Evolutionary conservation across 2,888 invertebrate species (phyloP).

Genomic region (Hirudinaria manillensis): DNA sequence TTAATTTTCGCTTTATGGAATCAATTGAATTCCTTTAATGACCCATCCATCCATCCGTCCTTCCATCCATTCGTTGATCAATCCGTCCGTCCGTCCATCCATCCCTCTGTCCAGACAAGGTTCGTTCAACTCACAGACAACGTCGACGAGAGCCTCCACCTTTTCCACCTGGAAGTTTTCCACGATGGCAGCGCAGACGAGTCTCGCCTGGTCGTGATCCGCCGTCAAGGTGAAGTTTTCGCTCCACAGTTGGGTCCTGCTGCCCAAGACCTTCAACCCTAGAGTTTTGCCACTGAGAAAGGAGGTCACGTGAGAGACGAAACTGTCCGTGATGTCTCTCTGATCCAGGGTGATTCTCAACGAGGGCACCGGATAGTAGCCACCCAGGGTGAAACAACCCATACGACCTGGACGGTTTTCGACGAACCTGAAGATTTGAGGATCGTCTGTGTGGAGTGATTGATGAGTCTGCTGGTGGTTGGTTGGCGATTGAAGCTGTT

Average conservation of each 20-base stretch:
- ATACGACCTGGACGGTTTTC: conserved; percentile 33
- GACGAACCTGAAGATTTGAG: conserved; percentile 26
- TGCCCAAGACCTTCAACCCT: conserved; percentile 24
- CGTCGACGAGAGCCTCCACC: conserved; percentile 31
- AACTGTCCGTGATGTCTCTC: conserved; percentile 28
- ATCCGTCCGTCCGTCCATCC: background rate
- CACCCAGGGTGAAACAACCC: conserved; percentile 33
- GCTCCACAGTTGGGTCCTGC: conserved; percentile 32
- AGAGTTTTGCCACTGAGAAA: conserved; percentile 8
- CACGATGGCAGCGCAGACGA: conserved; percentile 35
- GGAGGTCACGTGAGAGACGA: conserved; percentile 13
- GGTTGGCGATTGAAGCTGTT: background rate
- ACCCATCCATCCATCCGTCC: background rate
- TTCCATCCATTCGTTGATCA: background rate
- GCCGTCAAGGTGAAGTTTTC: conserved; percentile 28
- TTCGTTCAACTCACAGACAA: conserved; percentile 28
- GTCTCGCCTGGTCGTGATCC: conserved; percentile 32
- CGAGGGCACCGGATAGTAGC: conserved; percentile 33
- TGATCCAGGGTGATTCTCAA: conserved; percentile 33
- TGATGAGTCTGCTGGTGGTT: background rate
- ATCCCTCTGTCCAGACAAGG: background rate
- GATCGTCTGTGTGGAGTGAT: background rate
- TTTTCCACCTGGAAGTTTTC: conserved; percentile 32
- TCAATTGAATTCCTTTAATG: too few species aligned
- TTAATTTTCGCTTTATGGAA: too few species aligned